Conservation (phyloP, 2,113 vertebrate species). For the Mungos mungo region DNA sequence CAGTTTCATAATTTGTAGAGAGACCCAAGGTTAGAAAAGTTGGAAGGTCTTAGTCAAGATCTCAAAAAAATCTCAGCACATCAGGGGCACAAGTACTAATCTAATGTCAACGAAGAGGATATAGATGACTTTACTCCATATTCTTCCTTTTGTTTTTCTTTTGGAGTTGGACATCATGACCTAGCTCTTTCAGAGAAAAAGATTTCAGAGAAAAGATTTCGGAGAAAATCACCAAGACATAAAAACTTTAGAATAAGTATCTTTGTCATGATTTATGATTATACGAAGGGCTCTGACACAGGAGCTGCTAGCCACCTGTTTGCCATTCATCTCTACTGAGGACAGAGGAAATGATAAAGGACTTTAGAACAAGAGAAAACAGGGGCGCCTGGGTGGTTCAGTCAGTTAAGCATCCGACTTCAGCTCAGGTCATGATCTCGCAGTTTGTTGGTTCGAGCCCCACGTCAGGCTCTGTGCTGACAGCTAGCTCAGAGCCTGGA, state of each 20-base stretch:
- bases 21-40: neutral
- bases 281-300: neutral
- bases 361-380: neutral
- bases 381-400: too few species aligned
- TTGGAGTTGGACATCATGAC: neutral
- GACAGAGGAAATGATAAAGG: neutral
- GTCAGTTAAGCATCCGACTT: too few species aligned
- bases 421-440: too few species aligned
- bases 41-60: neutral
- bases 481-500: too few species aligned
- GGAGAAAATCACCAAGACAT: neutral
- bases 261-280: slow-evolving; percentile 4
- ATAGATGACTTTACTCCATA: neutral
- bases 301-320: neutral
- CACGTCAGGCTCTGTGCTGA: too few species aligned
- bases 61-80: neutral
- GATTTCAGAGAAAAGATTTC: slow-evolving; percentile 11
- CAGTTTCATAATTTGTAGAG: neutral
- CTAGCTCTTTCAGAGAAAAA: neutral
- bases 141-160: neutral
- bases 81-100: neutral
- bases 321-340: neutral
- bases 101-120: neutral
- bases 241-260: neutral
- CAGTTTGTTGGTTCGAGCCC: too few species aligned